A percentile compares a stretch with the other conserved stretches of the same genome.
Evolutionary conservation across 1,140 invertebrate genomes (phyloP).

Genomic region (Brachionus koreanus): DNA sequence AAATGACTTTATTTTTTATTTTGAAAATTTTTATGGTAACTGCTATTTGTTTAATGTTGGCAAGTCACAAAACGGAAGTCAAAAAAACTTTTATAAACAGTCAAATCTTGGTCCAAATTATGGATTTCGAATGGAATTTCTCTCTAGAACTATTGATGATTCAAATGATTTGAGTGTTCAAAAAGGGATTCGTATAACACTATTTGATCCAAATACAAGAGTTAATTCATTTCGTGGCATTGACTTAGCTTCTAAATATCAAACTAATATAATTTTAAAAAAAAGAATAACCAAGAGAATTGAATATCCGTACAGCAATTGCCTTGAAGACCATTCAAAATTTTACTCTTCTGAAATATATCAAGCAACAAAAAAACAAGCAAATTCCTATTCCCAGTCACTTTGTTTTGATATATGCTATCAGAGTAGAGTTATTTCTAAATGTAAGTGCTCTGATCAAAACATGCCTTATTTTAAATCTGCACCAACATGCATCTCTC

Average conservation of each 20-base stretch:
- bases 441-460: background rate
- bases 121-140: background rate
- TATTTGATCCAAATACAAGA: background rate
- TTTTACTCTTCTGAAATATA: background rate
- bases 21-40: background rate
- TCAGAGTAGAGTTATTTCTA: background rate
- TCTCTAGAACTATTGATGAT: background rate
- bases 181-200: background rate
- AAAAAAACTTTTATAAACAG: background rate
- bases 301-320: background rate
- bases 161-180: background rate
- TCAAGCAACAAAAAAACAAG: background rate
- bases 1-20: constrained; percentile 17
- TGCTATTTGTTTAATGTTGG: constrained; percentile 25
- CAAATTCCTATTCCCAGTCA: background rate
- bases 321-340: background rate
- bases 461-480: background rate
- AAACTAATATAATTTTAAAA: background rate
- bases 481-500: background rate
- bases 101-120: background rate
- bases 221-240: background rate
- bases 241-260: background rate
- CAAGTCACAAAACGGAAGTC: background rate
- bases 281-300: background rate
- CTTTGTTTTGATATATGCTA: background rate